Evolutionary conservation across 2,113 vertebrate species (phyloP), one percentile per base, ranked within the genome.

Genomic region (Psilopogon haemacephalus): DNA sequence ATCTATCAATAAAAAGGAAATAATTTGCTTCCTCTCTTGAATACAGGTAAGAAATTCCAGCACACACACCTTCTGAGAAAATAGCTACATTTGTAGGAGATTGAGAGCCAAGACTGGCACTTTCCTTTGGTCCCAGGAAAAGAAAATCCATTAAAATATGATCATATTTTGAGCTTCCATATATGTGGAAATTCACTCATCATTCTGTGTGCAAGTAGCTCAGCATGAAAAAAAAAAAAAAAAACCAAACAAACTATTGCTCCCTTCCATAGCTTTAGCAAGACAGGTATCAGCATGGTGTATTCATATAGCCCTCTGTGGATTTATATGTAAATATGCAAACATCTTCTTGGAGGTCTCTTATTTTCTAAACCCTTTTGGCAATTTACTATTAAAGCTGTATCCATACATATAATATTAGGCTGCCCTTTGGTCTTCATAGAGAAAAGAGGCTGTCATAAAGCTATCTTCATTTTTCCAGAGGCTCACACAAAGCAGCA

Each of bases 251-350:
- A 21, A 50, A 85, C 60, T 60, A 68, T 76, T 91, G 60, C 72
- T 89, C 64, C 48, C 30, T 74, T 88, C 87, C 67, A 56, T 19
- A n/a, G 89, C 75, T 95, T 91, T 87, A 96, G 87, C 64, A 88
- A 95, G 89, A 68, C 82, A 78, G 76, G 79, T 77, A 91, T 74
- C 78, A 80, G 82, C 75, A 60, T 23, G 72, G 78, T 71, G 68
- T 90, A 91, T 74, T 82, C 91, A 58, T 76, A 78, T 28, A 95
- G 52, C 67, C 68, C 52, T 89, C 78, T 15, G 16, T 73, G 89
- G 76, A 88, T 94, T 95, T 91, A 86, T 80, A 91, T 52, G 87
- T 91, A 96, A 96, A 94, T 88, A 92, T 68, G 76, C 70, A 94
- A 93, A 76, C 75, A 73, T 86, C 95, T 75, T 75, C 86, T 50